Evolutionary conservation across 2,797 vertebrate genomes (phyloP).

Genomic region (Spheniscus humboldti): DNA sequence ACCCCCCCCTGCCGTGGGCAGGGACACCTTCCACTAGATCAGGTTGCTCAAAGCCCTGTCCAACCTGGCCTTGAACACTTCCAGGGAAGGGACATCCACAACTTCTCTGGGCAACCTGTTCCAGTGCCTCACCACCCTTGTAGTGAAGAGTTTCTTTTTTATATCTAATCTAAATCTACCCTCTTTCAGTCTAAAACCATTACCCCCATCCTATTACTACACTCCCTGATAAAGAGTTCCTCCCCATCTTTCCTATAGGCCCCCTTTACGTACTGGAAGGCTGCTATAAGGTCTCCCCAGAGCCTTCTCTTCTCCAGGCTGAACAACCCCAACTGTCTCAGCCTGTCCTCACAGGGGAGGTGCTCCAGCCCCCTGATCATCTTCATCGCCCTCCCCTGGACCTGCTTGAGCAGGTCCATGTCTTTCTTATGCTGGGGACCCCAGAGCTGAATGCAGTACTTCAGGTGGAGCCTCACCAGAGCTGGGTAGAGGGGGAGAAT

Average conservation of each 20-base stretch:
- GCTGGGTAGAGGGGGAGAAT: background rate
- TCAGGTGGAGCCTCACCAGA: background rate
- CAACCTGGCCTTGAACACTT: background rate
- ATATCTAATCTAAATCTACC: background rate
- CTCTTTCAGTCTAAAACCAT: background rate
- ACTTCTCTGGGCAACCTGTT: background rate
- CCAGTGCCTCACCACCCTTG: background rate
- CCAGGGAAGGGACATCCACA: background rate
- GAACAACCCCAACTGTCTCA: background rate
- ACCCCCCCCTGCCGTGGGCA: background rate
- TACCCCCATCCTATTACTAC: background rate
- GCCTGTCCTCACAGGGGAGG: background rate
- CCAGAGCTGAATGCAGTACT: background rate
- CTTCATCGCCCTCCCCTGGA: background rate
- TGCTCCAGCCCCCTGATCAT: background rate
- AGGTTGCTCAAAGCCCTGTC: background rate
- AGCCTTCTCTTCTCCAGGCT: background rate
- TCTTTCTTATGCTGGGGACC: background rate
- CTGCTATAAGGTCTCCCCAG: background rate
- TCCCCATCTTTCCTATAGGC: background rate
- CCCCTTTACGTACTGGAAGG: background rate
- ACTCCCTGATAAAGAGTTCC: background rate
- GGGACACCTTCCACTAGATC: background rate
- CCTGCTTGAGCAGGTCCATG: fast-evolving
- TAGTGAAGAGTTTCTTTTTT: background rate